phyloP scores from a whole-genome alignment of 2,113 vertebrate species.

The Onychostruthus taczanowskii region DNA sequence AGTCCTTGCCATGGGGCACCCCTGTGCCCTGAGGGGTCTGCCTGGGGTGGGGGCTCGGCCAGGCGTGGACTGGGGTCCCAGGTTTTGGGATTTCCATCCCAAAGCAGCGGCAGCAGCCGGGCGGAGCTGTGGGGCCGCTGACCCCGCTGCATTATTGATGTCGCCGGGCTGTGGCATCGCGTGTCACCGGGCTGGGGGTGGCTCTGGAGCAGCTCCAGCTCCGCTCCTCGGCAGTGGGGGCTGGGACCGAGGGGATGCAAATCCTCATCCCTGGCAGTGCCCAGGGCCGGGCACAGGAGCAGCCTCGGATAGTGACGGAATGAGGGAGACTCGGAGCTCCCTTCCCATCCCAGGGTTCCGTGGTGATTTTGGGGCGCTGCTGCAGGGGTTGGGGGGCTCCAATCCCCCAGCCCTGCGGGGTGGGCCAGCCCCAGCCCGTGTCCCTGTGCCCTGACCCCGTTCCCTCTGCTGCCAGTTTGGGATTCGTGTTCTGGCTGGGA shows the following conservation, averaged over 20 bases:
- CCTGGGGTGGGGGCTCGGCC: rapidly evolving
- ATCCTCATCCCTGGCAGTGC: background rate
- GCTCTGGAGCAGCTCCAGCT: background rate
- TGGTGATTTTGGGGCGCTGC: background rate
- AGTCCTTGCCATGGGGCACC: rapidly evolving
- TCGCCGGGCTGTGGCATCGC: background rate
- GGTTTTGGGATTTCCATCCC: background rate
- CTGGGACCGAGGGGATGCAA: background rate
- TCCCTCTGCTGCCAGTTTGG: rapidly evolving
- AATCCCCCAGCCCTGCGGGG: background rate
- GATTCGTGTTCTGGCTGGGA: rapidly evolving
- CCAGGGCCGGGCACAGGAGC: rapidly evolving
- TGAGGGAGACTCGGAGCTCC: background rate
- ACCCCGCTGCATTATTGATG: conserved; percentile 49
- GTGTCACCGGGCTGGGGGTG: background rate
- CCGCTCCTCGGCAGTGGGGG: rapidly evolving
- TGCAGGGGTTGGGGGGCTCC: background rate
- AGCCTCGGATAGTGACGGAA: rapidly evolving
- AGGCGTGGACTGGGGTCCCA: background rate
- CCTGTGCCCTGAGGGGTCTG: rapidly evolving
- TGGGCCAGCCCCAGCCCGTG: background rate
- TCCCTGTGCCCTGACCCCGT: rapidly evolving
- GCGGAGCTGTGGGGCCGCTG: background rate
- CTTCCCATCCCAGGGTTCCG: background rate
- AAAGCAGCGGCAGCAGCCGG: rapidly evolving